These are phyloP conservation scores for Monodelphis domestica DNA, from an alignment of 2,797 vertebrate species.

Conservation along the genomic window DNA sequence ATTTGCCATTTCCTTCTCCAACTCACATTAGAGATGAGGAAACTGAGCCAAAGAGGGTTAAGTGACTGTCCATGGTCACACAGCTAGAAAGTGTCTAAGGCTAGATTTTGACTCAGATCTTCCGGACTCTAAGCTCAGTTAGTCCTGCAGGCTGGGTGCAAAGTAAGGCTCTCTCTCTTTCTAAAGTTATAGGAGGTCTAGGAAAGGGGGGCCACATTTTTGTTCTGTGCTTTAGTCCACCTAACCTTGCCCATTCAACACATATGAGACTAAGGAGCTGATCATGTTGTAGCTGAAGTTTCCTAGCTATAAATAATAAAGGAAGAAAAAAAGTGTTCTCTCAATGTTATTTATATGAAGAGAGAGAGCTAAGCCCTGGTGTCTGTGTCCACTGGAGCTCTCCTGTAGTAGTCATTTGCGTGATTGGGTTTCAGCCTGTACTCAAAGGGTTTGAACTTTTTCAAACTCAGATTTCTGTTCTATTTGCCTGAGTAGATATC, in stretches of 20 bases:
- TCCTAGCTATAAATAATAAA: slow-evolving; percentile 67
- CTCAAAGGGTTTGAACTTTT: not conserved
- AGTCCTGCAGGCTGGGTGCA: not conserved
- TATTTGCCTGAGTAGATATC: slow-evolving; percentile 8
- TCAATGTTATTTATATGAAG: slow-evolving; percentile 59
- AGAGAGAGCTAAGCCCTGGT: not conserved
- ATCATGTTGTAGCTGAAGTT: slow-evolving; percentile 64
- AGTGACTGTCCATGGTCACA: not conserved
- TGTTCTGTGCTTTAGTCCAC: slow-evolving; percentile 27
- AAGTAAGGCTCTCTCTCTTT: not conserved
- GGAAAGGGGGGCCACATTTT: slow-evolving; percentile 7
- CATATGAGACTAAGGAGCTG: slow-evolving; percentile 30
- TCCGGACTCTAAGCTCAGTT: not conserved
- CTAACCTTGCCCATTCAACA: not conserved
- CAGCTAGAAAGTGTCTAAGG: not conserved
- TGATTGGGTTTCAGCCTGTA: slow-evolving; percentile 41
- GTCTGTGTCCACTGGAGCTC: slow-evolving; percentile 21
- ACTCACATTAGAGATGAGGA: not conserved
- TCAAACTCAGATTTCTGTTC: slow-evolving; percentile 25
- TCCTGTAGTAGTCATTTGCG: slow-evolving; percentile 32
- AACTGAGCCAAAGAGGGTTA: not conserved
- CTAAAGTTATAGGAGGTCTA: not conserved
- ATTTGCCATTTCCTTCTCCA: not conserved
- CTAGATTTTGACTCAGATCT: not conserved
- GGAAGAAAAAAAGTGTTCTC: slow-evolving; percentile 71